Evolutionary conservation across 2,888 invertebrate genomes (phyloP), one percentile per base, ranked within the genome.

Genomic region (Marasmarcha lunaedactyla): DNA sequence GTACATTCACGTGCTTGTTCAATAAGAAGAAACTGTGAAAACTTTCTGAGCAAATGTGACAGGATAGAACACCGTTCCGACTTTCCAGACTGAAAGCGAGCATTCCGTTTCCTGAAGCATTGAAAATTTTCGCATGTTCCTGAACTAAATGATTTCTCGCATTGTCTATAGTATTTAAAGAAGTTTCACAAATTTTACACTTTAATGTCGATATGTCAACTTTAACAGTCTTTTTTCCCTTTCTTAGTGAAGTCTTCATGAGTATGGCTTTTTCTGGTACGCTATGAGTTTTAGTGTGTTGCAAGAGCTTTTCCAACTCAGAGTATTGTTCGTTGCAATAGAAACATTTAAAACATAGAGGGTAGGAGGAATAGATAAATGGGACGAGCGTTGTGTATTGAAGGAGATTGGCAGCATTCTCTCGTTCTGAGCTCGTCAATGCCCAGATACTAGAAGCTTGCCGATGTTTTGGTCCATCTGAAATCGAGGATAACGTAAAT

Each of bases 1-100:
- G 77, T 0, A 67, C 69, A 27, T 77, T 77, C 72, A 77, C 73
- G 44, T 78, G 78, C 1, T 71, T 51, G 46, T 74, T 74, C n/a
- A 77, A 39, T 0, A 71, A 55, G 7, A 71, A 67, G 41, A 74
- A 76, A 0, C 71, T 71, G 46, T 71, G 71, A 39, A 73, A 73
- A 5, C 54, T 55, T 42, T 72, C 71, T 1, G 42, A 47, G 41
- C 76, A 76, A 1, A 71, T 52, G 40, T 74, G 72, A 33, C 76
- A 77, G 0, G 60, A 48, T 25, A 66, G 68, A 11, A 70, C 65
- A 0, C 70, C 64, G 35, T 73, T 56, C 41, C 52, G 60, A 0
- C 52, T 43, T 1, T 57, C 49, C 14, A 76, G 46, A 49, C 73
- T 58, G 42, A 74, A 76, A 1, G 63, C 69, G 0, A 71, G 57